Conservation (phyloP, 2,113 vertebrate species). For the Daboia siamensis region DNA sequence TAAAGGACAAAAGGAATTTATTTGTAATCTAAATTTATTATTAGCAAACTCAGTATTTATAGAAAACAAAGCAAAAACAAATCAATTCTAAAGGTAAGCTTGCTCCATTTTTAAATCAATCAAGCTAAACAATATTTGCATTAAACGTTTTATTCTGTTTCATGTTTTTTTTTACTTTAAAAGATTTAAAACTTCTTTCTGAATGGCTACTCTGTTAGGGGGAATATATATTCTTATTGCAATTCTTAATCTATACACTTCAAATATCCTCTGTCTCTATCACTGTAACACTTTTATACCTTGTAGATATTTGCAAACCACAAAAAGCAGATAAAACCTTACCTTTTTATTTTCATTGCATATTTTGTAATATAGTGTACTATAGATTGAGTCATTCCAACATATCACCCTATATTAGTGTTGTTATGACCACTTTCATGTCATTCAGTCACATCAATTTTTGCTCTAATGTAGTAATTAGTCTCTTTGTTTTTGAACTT, state of each 20-base stretch:
- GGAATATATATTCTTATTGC: background rate
- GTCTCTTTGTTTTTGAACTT: background rate
- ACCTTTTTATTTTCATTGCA: background rate
- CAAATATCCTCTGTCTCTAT: background rate
- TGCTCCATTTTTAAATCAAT: background rate
- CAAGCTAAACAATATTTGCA: background rate
- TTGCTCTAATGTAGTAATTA: background rate
- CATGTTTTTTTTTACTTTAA: background rate
- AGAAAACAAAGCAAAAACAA: background rate
- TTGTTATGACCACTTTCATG: background rate
- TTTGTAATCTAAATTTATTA: background rate
- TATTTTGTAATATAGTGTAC: background rate
- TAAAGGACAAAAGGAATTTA: background rate
- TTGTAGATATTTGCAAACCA: background rate
- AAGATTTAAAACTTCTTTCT: background rate
- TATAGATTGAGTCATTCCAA: background rate
- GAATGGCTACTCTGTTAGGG: background rate
- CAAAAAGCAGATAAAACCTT: background rate
- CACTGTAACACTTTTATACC: background rate
- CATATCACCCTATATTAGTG: background rate
- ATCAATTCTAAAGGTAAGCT: background rate
- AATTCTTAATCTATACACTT: background rate
- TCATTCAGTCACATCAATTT: background rate
- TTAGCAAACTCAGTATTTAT: background rate
- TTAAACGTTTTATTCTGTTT: background rate